Evolutionary conservation across 2,113 vertebrate genomes (phyloP), one percentile per base, ranked within the genome.

Genomic region (Murina feae): DNA sequence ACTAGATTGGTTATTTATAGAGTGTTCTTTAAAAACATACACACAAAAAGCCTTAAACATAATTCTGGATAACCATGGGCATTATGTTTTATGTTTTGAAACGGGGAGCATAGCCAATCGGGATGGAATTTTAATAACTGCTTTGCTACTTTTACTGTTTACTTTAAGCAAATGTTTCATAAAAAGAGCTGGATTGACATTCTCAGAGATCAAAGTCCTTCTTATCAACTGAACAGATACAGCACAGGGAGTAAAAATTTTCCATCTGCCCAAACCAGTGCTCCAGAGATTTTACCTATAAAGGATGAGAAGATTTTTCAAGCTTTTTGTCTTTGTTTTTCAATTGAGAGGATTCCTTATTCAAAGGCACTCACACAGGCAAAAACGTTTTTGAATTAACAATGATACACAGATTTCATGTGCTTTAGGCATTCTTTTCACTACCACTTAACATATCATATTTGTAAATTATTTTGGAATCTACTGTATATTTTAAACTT

Each of bases 61-160:
- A 93, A 97, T 96, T 96, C 95, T 95, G 65, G 96, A 93, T 93
- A 95, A 97, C 94, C 95, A 96, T 78, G 78, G 30, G 65, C 72
- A 95, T 97, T 96, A 84, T 91, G 69, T 91, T 88, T 86, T 95
- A 68, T 21, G 53, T 84, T 97, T 93, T 23, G 53, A 32, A 94
- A 89, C 92, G 74, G 85, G 78, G 74, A 95, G 30, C 44, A 78
- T 58, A 95, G 93, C 85, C 92, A 97, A 69, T 49, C 74, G 69
- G 32, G 69, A 60, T 93, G 25, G 82, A 96, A 97, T 97, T 97
- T 96, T 92, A 92, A 94, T 97, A 92, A 92, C 86, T 81, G 28
- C 72, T 86, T 91, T 96, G 72, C 82, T 95, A 68, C 53, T 91
- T 95, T 95, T 79, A 75, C 68, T 96, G 74, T 97, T 97, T 97